A percentile compares a stretch with the other conserved stretches of the same genome.
Conservation (phyloP, 2,797 vertebrate species). For the Notoglanidium macrostoma region DNA sequence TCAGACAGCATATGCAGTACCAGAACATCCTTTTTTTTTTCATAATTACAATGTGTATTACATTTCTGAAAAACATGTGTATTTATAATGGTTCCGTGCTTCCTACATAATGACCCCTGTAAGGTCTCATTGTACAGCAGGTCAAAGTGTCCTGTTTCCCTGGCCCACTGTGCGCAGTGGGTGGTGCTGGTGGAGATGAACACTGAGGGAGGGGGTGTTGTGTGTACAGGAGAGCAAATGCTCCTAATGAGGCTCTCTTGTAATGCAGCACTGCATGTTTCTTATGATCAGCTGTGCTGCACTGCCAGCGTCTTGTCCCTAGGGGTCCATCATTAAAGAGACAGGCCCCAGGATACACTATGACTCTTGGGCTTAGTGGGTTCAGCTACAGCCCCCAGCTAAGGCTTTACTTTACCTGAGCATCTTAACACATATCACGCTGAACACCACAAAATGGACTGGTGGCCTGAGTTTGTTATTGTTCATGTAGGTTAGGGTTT, state of each 20-base stretch:
- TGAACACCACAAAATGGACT: neutral
- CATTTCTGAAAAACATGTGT: neutral
- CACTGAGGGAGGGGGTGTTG: constrained; percentile 61
- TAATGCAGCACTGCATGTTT: constrained; percentile 74
- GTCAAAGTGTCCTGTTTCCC: constrained; percentile 57
- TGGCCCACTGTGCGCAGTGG: constrained; percentile 35
- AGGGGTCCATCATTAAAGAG: constrained; percentile 77
- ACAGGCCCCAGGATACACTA: constrained; percentile 43
- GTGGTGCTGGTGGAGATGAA: constrained; percentile 37
- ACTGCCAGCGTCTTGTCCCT: constrained; percentile 71
- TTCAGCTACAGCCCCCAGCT: constrained; percentile 41
- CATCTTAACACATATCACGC: constrained; percentile 29
- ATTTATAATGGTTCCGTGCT: neutral
- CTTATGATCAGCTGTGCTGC: constrained; percentile 77
- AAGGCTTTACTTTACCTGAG: constrained; percentile 20
- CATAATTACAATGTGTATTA: neutral
- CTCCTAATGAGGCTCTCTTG: constrained; percentile 77
- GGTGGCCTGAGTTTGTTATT: neutral
- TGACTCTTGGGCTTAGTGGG: constrained; percentile 47
- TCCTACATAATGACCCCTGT: constrained; percentile 30
- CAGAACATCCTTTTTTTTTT: neutral
- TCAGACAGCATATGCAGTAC: neutral
- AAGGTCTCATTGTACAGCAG: constrained; percentile 51
- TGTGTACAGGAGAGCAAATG: constrained; percentile 76
- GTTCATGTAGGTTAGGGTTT: neutral